Evolutionary conservation across 2,113 vertebrate species (phyloP).

Genomic region (Passer domesticus): DNA sequence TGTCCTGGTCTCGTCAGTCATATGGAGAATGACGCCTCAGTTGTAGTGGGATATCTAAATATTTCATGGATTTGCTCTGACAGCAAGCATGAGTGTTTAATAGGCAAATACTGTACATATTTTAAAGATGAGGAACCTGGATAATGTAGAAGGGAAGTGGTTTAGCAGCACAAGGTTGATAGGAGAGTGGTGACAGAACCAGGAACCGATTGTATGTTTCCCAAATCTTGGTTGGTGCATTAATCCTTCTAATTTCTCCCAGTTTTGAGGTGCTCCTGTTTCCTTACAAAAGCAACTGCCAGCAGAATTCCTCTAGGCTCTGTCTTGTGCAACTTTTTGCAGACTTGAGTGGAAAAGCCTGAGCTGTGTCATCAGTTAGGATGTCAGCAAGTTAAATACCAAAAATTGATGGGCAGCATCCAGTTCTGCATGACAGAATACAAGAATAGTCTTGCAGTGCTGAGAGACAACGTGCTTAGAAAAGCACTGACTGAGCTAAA

Average conservation of each 20-base stretch:
- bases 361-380: neutral
- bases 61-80: neutral
- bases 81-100: neutral
- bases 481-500: neutral
- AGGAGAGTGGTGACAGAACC: neutral
- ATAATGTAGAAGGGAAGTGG: neutral
- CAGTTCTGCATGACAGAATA: neutral
- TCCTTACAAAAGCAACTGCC: neutral
- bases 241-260: neutral
- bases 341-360: neutral
- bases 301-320: neutral
- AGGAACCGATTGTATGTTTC: neutral
- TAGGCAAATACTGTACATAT: neutral
- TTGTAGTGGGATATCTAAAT: neutral
- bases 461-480: neutral
- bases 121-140: neutral
- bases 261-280: fast-evolving
- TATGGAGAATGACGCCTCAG: neutral
- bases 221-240: neutral
- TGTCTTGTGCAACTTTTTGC: neutral
- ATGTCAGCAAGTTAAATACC: neutral
- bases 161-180: neutral
- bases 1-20: neutral
- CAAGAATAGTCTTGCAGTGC: neutral
- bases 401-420: neutral